Evolutionary conservation across 2,113 vertebrate genomes (phyloP).

Genomic region (Microcebus lehilahytsara): DNA sequence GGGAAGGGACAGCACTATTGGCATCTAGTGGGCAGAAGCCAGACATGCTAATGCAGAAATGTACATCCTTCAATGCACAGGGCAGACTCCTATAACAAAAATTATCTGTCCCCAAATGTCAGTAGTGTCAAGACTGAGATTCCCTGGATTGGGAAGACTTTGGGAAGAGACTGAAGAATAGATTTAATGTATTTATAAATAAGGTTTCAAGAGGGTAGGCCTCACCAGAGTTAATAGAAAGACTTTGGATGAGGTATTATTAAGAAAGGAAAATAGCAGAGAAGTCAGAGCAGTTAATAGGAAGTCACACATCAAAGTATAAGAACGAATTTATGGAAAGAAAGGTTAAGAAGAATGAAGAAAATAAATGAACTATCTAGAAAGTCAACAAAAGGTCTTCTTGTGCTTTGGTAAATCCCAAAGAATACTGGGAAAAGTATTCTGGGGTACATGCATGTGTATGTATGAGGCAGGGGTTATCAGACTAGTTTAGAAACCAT

Average conservation of each 20-base stretch:
- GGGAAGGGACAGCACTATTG: not conserved
- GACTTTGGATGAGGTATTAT: not conserved
- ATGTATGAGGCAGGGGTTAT: fast-evolving
- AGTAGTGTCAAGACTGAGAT: not conserved
- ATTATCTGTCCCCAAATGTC: not conserved
- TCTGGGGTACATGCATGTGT: not conserved
- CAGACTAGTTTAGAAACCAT: not conserved
- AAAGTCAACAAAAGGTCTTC: not conserved
- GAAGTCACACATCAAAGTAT: not conserved
- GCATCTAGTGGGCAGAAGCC: not conserved
- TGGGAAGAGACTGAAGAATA: not conserved
- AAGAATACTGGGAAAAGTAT: not conserved
- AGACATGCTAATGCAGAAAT: not conserved
- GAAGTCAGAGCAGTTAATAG: not conserved
- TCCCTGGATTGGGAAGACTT: not conserved
- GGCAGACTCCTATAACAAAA: not conserved
- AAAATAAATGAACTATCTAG: conserved; percentile 7
- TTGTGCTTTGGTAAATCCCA: not conserved
- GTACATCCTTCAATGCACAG: not conserved
- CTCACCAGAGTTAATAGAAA: not conserved
- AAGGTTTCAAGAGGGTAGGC: not conserved
- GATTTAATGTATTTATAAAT: not conserved
- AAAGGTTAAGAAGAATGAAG: not conserved
- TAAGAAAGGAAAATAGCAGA: not conserved
- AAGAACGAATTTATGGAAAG: not conserved